Conservation (phyloP, 2,888 invertebrate species). For the Cheilosia vernalis region DNA sequence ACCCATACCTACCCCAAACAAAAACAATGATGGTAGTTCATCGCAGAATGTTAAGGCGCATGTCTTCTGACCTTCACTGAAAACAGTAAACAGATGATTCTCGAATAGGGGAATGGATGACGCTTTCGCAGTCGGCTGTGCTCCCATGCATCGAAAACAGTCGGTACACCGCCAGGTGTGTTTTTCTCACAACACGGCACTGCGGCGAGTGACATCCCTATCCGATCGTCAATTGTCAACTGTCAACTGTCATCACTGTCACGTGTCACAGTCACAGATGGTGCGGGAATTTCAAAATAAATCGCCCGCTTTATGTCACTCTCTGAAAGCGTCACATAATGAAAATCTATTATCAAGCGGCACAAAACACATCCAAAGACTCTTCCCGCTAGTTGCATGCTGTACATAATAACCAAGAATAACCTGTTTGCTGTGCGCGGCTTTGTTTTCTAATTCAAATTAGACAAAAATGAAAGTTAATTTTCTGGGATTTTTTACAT, state of each 20-base stretch:
- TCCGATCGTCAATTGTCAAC: constrained; percentile 41
- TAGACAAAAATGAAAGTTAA: constrained; percentile 73
- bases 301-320: constrained; percentile 5
- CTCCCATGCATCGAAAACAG: constrained; percentile 56
- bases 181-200: neutral
- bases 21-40: constrained; percentile 8
- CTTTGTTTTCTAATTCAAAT: constrained; percentile 72
- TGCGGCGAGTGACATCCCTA: constrained; percentile 14
- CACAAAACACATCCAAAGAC: neutral
- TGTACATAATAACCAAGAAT: constrained; percentile 47
- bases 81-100: constrained; percentile 65
- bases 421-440: constrained; percentile 61
- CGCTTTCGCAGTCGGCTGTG: constrained; percentile 44
- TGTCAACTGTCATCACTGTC: too few relatives aligned
- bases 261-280: constrained; percentile 23
- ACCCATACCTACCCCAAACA: constrained; percentile 45
- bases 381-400: constrained; percentile 14
- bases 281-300: neutral
- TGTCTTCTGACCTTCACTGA: constrained; percentile 61
- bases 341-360: constrained; percentile 37
- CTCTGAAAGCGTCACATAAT: constrained; percentile 20
- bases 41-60: constrained; percentile 40
- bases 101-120: constrained; percentile 9
- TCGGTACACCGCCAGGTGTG: constrained; percentile 32
- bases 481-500: constrained; percentile 38